Base-by-base conservation (phyloP, 2,113 vertebrate genomes). In the Lycaon pictus region DNA sequence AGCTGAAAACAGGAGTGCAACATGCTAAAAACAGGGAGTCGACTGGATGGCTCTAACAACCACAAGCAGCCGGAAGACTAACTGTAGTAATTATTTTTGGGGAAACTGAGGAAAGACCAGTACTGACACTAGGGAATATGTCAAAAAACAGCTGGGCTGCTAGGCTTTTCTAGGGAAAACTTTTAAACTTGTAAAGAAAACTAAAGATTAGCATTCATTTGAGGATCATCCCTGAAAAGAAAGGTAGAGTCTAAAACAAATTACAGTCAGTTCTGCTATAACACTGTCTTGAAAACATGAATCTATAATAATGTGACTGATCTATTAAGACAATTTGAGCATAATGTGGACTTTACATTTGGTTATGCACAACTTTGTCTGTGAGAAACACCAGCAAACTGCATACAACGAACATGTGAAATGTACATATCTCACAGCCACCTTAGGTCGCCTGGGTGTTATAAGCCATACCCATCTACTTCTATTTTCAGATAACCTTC, bases 401-500 rank as follows among this genome's bases (percentile, higher is more conserved):
- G 29, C 19, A 87, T 3, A 62, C 11, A 51, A 77, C n/a, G 22
- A 35, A 94, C 58, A 71, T 15, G 35, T 22, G 76, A 51, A 82
- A 53, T 62, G 27, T 35, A 88, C 19, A 81, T 56, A 67, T 15
- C n/a, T 87, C 93, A 82, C 9, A 53, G 35, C 32, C 63, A n/a
- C 20, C 13, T 83, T n/a, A 58, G 60, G 72, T 90, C 71, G 27
- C 25, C 53, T 11, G 19, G 35, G 48, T 56, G 11, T 55, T 22
- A 35, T 37, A 17, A 95, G 51, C 8, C 58, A 84, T 11, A 95
- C 27, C 53, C 19, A 25, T 35, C 20, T 29, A 62, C 51, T 56
- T 95, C 27, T 95, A 29, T 69, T 90, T 69, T 76, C 51, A 37
- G 88, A 60, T 69, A 95, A 35, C 51, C 81, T 82, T 74, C 9